Conservation (phyloP, 2,113 vertebrate species). For the Cranoglanis bouderius region DNA sequence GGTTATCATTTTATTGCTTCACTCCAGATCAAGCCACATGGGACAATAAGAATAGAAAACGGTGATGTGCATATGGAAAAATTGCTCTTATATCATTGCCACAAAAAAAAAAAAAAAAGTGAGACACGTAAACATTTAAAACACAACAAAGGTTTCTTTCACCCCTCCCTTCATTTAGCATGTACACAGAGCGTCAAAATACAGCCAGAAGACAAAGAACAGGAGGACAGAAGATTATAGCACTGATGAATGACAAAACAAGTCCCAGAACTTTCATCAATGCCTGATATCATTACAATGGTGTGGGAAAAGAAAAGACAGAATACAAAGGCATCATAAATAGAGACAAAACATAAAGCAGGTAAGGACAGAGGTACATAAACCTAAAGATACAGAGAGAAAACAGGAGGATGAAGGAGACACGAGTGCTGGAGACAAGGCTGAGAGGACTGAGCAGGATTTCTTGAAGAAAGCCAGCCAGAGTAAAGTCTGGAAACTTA, state of each 20-base stretch:
- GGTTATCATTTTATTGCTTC: background rate
- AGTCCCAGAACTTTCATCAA: constrained; percentile 6
- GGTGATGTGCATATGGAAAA: background rate
- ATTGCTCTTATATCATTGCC: background rate
- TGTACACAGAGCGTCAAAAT: constrained; percentile 42
- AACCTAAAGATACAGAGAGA: constrained; percentile 19
- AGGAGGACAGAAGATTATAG: constrained; percentile 14
- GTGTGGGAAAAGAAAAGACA: constrained; percentile 26
- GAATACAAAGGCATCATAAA: constrained; percentile 31
- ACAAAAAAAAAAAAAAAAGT: background rate
- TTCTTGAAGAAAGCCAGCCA: constrained; percentile 51
- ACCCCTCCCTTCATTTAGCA: constrained; percentile 51
- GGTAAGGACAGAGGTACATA: background rate
- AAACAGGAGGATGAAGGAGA: constrained; percentile 20
- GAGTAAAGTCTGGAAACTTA: constrained; percentile 48
- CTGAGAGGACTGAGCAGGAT: constrained; percentile 24
- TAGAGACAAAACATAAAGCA: constrained; percentile 22
- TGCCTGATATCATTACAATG: constrained; percentile 16
- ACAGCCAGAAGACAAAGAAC: constrained; percentile 31
- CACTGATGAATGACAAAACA: constrained; percentile 11
- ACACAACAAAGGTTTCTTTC: constrained; percentile 43
- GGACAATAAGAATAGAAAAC: background rate
- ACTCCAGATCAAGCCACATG: background rate
- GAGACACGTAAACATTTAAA: constrained; percentile 29
- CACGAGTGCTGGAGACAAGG: constrained; percentile 24